phyloP scores from a whole-genome alignment of 2,888 invertebrate species.

The Melitaea athalia region DNA sequence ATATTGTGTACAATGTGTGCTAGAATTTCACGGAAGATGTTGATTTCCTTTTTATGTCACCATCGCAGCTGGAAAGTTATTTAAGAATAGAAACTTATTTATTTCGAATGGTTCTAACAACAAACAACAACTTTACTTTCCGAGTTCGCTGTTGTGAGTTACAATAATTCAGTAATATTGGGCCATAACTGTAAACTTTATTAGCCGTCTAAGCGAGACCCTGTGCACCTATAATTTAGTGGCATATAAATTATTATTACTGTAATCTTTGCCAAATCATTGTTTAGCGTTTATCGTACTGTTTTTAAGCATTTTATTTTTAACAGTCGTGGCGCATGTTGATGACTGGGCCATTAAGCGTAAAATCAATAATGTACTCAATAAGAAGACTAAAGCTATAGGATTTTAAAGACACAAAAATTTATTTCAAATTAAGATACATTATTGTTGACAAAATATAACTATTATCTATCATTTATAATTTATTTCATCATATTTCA shows the following conservation, averaged over 20 bases:
- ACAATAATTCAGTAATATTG: constrained; percentile 4
- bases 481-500: no score
- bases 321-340: background rate
- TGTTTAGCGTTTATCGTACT: background rate
- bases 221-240: background rate
- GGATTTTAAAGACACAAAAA: no score
- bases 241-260: background rate
- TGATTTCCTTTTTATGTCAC: constrained; percentile 4
- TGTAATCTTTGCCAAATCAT: background rate
- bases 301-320: background rate
- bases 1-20: background rate
- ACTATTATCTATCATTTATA: no score
- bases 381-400: no score
- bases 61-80: constrained; percentile 5
- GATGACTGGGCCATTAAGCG: background rate
- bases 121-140: background rate
- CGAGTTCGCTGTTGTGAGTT: background rate
- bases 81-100: constrained; percentile 9
- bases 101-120: constrained; percentile 4
- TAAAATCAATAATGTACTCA: no score
- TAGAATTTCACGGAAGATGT: constrained; percentile 8
- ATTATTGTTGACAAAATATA: no score
- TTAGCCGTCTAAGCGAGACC: background rate
- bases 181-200: constrained; percentile 11
- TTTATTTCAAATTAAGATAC: no score